Evolutionary conservation across 2,888 invertebrate species (phyloP).

Genomic region (Ophion costatus): DNA sequence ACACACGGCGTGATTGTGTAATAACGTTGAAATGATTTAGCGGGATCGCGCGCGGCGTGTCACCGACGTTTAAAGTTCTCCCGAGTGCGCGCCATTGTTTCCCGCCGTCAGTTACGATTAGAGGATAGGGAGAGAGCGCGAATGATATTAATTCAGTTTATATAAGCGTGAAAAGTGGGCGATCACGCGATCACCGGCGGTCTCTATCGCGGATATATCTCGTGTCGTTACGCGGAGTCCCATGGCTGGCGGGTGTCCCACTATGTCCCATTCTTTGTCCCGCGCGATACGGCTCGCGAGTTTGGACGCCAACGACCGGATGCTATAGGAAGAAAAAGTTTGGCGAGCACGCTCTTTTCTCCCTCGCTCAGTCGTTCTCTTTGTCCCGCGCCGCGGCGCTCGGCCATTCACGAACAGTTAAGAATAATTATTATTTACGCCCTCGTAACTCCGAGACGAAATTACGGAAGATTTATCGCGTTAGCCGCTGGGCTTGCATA

Average conservation of each 20-base stretch:
- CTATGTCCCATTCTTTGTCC: constrained; percentile 37
- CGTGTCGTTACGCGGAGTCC: constrained; percentile 31
- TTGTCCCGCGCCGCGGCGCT: background rate
- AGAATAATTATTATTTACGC: constrained; percentile 68
- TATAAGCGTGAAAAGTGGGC: constrained; percentile 58
- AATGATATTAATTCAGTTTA: constrained; percentile 58
- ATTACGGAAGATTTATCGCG: constrained; percentile 64
- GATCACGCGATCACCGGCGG: constrained; percentile 53
- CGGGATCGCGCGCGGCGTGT: constrained; percentile 7
- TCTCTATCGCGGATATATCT: constrained; percentile 28
- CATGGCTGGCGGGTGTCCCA: constrained; percentile 28
- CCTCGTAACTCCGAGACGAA: constrained; percentile 63
- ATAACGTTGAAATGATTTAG: constrained; percentile 18
- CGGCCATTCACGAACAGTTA: constrained; percentile 59
- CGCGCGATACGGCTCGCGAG: background rate
- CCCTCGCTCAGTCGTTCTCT: constrained; percentile 6
- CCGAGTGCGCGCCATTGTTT: constrained; percentile 24
- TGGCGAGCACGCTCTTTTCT: constrained; percentile 25
- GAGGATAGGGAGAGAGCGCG: constrained; percentile 10
- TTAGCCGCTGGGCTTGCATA: constrained; percentile 46
- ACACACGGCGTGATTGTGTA: constrained; percentile 1
- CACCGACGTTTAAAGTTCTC: constrained; percentile 48
- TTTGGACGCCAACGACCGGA: constrained; percentile 14
- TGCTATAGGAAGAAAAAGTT: constrained; percentile 50
- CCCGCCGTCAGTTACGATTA: constrained; percentile 44